Evolutionary conservation across 2,113 vertebrate genomes (phyloP).

Genomic region (Grantiella picta): DNA sequence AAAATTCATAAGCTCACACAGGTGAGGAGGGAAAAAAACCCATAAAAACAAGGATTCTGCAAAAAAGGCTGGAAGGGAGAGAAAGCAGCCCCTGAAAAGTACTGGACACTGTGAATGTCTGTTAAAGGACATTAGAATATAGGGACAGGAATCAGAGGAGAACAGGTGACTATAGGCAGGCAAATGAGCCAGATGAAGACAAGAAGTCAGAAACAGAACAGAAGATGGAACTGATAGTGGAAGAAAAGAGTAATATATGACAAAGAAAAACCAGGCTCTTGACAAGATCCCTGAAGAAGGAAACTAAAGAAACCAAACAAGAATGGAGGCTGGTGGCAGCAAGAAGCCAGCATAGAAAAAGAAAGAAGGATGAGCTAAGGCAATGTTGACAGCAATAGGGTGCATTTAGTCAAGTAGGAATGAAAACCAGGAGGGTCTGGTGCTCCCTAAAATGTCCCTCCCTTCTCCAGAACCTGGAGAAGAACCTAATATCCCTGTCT

Average conservation of each 20-base stretch:
- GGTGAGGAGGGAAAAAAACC: not conserved
- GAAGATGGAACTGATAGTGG: not conserved
- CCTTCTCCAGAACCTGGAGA: not conserved
- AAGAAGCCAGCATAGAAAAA: not conserved
- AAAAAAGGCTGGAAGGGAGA: not conserved
- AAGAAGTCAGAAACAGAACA: not conserved
- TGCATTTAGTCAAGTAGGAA: not conserved
- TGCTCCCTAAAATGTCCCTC: not conserved
- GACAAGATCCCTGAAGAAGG: not conserved
- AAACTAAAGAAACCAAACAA: not conserved
- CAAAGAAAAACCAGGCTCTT: not conserved
- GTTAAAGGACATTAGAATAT: not conserved
- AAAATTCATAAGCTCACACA: not conserved
- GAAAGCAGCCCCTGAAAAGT: not conserved
- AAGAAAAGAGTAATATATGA: not conserved
- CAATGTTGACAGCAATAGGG: not conserved
- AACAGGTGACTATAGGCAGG: not conserved
- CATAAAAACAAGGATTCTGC: not conserved
- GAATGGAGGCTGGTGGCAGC: not conserved
- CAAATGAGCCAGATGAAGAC: not conserved
- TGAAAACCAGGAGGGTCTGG: not conserved
- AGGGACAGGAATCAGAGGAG: not conserved
- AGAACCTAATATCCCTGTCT: not conserved
- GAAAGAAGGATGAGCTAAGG: not conserved
- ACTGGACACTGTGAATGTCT: not conserved